These are phyloP conservation scores for Hedya salicella DNA, from an alignment of 2,888 invertebrate genomes.

Conservation along the genomic window DNA sequence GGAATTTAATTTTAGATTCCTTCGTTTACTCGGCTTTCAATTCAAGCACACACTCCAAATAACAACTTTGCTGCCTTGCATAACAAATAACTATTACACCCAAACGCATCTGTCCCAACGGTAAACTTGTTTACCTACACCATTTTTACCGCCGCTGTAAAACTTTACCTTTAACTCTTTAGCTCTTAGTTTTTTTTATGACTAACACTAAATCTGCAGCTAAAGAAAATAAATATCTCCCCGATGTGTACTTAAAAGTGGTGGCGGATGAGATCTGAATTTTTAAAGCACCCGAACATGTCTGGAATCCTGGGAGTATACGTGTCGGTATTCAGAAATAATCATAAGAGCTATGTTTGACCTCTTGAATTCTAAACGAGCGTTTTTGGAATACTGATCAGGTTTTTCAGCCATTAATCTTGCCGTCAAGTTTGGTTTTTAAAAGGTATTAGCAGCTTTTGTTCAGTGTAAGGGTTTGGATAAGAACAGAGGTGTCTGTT, in stretches of 20 bases:
- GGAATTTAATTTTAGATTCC: too few relatives aligned
- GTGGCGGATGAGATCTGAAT: constrained; percentile 30
- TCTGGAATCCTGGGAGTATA: constrained; percentile 8
- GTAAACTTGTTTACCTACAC: background rate
- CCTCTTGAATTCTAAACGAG: background rate
- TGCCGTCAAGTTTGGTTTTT: too few relatives aligned
- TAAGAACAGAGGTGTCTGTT: too few relatives aligned
- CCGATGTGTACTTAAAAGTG: constrained; percentile 18
- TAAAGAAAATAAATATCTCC: constrained; percentile 26
- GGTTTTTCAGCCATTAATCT: too few relatives aligned
- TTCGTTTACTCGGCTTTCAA: too few relatives aligned
- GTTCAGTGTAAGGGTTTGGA: too few relatives aligned
- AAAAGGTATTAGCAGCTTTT: too few relatives aligned
- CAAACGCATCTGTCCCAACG: background rate
- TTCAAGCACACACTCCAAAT: too few relatives aligned
- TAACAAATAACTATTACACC: too few relatives aligned
- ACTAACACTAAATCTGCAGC: constrained; percentile 23
- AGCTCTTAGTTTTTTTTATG: constrained; percentile 20
- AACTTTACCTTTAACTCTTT: background rate
- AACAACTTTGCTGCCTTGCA: too few relatives aligned
- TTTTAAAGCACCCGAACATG: constrained; percentile 23
- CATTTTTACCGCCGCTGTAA: background rate
- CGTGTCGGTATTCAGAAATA: constrained; percentile 8
- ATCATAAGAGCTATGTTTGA: constrained; percentile 12
- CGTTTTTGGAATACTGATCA: background rate